Evolutionary conservation across 2,888 invertebrate genomes (phyloP).

Genomic region (Osmoderma eremita): DNA sequence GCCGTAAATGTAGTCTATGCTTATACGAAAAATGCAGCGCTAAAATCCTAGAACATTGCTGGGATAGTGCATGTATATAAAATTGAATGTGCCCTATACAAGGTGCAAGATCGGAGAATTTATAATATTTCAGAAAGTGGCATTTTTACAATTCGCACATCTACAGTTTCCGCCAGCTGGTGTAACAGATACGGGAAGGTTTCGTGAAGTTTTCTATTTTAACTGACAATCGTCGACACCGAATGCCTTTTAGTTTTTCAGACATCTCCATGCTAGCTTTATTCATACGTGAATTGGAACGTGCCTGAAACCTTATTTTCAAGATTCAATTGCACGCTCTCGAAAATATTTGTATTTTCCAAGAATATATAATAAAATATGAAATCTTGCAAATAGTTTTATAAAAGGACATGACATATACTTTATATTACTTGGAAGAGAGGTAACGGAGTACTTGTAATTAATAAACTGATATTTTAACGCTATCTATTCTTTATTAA

Average conservation of each 20-base stretch:
- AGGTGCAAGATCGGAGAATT: constrained; percentile 22
- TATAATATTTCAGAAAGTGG: constrained; percentile 34
- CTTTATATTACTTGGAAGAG: too few species aligned
- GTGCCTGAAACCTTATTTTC: constrained; percentile 11
- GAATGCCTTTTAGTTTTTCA: constrained; percentile 32
- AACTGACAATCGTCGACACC: constrained; percentile 35
- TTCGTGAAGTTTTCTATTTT: constrained; percentile 39
- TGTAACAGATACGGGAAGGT: constrained; percentile 22
- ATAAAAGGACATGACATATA: too few species aligned
- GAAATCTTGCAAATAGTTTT: too few species aligned
- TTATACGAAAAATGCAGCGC: constrained; percentile 9
- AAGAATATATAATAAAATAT: too few species aligned
- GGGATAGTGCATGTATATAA: constrained; percentile 18
- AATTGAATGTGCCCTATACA: constrained; percentile 27
- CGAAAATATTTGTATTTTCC: background rate
- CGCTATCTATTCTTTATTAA: too few species aligned
- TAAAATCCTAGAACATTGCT: constrained; percentile 16
- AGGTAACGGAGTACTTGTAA: too few species aligned
- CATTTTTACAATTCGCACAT: constrained; percentile 35
- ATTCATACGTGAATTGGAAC: constrained; percentile 20
- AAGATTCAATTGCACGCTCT: background rate
- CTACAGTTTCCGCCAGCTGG: constrained; percentile 28
- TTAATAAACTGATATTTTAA: too few species aligned
- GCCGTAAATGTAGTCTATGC: background rate
- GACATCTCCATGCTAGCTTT: constrained; percentile 3